Percentiles rank a stretch among this genome's conserved stretches.
Evolutionary conservation across 2,888 invertebrate genomes (phyloP).

Genomic region (Stictocephala bisonia): DNA sequence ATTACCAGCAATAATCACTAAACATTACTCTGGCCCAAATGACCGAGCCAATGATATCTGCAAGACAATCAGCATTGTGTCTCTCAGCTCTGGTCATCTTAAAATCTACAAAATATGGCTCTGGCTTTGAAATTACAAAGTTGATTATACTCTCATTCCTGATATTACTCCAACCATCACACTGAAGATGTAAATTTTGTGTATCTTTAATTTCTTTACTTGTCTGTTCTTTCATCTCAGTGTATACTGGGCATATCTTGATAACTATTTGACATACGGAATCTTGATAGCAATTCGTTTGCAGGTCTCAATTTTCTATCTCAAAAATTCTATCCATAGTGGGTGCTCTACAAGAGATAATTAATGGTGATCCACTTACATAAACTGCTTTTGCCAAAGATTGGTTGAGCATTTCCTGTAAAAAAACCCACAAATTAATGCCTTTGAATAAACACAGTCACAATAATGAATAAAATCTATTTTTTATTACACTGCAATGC

Average conservation of each 20-base stretch:
- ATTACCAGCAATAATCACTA: conserved; percentile 53
- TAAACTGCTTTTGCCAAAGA: conserved; percentile 45
- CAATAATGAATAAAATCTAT: no score
- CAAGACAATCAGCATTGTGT: conserved; percentile 49
- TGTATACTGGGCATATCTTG: conserved; percentile 34
- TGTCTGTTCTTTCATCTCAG: conserved; percentile 40
- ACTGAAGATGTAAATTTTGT: conserved; percentile 37
- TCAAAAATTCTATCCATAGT: conserved; percentile 48
- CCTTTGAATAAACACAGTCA: no score
- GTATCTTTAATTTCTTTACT: conserved; percentile 1
- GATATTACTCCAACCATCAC: conserved; percentile 43
- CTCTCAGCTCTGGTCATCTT: conserved; percentile 47
- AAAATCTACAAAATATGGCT: conserved; percentile 52
- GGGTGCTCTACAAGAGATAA: conserved; percentile 47
- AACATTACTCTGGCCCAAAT: conserved; percentile 48
- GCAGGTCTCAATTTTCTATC: conserved; percentile 40
- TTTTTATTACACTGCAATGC: no score
- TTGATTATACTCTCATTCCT: conserved; percentile 52
- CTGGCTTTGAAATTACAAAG: conserved; percentile 52
- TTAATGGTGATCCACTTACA: conserved; percentile 44
- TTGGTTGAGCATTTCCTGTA: conserved; percentile 44
- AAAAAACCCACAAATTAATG: no score
- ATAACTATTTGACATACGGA: conserved; percentile 6
- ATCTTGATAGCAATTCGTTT: conserved; percentile 40
- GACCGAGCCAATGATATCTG: conserved; percentile 46